Conservation (phyloP, 2,797 vertebrate genomes). For the Jordanella pulchra region DNA sequence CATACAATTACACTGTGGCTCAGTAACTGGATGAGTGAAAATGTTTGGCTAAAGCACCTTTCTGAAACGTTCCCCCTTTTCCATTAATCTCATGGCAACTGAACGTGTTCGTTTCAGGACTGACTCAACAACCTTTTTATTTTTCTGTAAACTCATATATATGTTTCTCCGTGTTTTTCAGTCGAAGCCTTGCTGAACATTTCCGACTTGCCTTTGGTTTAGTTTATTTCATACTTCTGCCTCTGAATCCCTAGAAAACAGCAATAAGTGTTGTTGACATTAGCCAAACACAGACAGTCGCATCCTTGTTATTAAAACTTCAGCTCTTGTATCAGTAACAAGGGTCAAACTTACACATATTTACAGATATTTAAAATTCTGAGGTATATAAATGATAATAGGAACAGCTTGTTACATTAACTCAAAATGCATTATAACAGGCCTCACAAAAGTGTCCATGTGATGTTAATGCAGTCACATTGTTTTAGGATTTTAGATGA, state of each 20-base stretch:
- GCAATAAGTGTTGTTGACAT: not conserved
- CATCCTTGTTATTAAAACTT: too few relatives aligned
- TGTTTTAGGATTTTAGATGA: too few relatives aligned
- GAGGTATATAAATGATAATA: too few relatives aligned
- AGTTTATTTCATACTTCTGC: not conserved
- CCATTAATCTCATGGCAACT: slow-evolving; percentile 3
- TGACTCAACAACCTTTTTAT: not conserved
- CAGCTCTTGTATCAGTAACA: too few relatives aligned
- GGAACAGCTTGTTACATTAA: too few relatives aligned
- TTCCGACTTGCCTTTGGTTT: not conserved
- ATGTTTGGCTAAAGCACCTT: slow-evolving; percentile 11
- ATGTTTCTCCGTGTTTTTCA: not conserved
- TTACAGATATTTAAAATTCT: too few relatives aligned
- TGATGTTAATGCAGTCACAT: too few relatives aligned
- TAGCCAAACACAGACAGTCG: too few relatives aligned
- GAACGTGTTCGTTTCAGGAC: not conserved
- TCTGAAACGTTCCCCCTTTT: slow-evolving; percentile 1
- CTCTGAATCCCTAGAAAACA: not conserved
- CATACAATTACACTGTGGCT: slow-evolving; percentile 13
- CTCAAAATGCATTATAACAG: too few relatives aligned
- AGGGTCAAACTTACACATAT: too few relatives aligned
- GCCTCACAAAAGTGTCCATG: too few relatives aligned
- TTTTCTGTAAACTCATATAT: not conserved
- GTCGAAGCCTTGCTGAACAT: not conserved
- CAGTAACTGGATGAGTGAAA: not conserved